Conservation (phyloP, 2,888 invertebrate species). For the Cinara cedri region DNA sequence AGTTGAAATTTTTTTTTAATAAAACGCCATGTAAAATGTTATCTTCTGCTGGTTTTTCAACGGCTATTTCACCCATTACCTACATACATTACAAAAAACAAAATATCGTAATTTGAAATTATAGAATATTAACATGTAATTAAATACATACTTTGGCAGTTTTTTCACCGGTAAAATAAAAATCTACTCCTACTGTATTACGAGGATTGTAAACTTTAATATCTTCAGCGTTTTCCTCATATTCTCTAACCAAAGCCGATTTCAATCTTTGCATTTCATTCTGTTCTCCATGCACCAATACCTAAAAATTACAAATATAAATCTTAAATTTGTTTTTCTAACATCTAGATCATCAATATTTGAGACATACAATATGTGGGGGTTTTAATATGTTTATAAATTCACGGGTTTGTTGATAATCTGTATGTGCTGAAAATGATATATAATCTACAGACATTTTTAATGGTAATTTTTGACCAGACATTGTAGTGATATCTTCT, state of each 20-base stretch:
- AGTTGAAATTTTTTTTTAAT: slow-evolving; percentile 97
- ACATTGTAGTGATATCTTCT: slow-evolving; percentile 93
- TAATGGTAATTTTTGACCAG: slow-evolving; percentile 92
- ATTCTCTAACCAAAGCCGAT: slow-evolving; percentile 91
- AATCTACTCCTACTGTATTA: slow-evolving; percentile 90
- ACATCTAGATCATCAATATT: neutral
- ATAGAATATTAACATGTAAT: neutral
- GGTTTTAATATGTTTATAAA: slow-evolving; percentile 94
- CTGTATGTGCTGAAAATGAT: slow-evolving; percentile 98
- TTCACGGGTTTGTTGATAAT: slow-evolving; percentile 96
- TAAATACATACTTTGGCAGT: slow-evolving; percentile 81
- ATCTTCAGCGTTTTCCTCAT: slow-evolving; percentile 82
- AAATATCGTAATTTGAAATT: neutral
- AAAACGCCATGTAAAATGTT: slow-evolving; percentile 87
- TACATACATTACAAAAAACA: slow-evolving; percentile 59
- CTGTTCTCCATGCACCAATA: slow-evolving; percentile 96
- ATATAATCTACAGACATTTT: slow-evolving; percentile 99
- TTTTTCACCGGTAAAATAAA: slow-evolving; percentile 96
- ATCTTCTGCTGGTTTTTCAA: slow-evolving; percentile 79
- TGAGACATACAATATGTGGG: slow-evolving; percentile 81
- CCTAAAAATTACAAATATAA: slow-evolving; percentile 64
- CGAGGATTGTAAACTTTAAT: slow-evolving; percentile 93
- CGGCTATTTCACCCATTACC: slow-evolving; percentile 89
- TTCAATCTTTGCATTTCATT: slow-evolving; percentile 98
- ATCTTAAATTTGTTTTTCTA: neutral